Evolutionary conservation across 2,113 vertebrate genomes (phyloP).

Genomic region (Rhinolophus sinicus): DNA sequence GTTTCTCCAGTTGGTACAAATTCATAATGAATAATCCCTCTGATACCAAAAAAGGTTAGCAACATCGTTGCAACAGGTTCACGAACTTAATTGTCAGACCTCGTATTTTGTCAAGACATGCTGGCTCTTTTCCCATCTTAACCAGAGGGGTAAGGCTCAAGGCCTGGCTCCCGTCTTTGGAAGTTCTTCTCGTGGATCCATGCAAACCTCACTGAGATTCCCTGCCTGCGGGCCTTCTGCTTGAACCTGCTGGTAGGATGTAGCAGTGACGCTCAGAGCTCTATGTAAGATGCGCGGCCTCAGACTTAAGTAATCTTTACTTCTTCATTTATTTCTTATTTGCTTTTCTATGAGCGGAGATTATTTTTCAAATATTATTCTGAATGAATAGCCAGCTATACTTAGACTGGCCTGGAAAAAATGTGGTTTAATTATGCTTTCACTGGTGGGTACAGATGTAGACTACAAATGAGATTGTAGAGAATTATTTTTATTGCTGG

Average conservation of each 20-base stretch:
- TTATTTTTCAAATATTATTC: conserved; percentile 43
- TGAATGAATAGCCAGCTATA: not conserved
- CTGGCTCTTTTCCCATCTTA: not conserved
- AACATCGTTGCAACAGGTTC: too few species aligned
- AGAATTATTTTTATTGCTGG: conserved; percentile 3
- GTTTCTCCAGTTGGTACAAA: too few species aligned
- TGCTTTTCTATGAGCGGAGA: conserved; percentile 2
- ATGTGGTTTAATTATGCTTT: not conserved
- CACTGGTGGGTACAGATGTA: not conserved
- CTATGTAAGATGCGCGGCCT: not conserved
- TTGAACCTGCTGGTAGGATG: not conserved
- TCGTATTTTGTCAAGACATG: not conserved
- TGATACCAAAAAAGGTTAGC: too few species aligned
- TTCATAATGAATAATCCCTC: too few species aligned
- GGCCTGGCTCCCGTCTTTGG: not conserved
- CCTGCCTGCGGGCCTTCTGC: not conserved
- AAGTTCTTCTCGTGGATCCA: not conserved
- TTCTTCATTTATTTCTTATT: conserved; percentile 35
- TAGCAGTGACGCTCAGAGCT: not conserved
- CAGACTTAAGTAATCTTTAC: not conserved
- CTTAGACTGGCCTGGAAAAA: not conserved
- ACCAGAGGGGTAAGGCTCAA: not conserved
- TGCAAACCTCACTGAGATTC: not conserved
- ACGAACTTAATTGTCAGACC: too few species aligned
- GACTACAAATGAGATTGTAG: not conserved